Evolutionary conservation across 2,113 vertebrate genomes (phyloP).

Genomic region (Pyxicephalus adspersus): DNA sequence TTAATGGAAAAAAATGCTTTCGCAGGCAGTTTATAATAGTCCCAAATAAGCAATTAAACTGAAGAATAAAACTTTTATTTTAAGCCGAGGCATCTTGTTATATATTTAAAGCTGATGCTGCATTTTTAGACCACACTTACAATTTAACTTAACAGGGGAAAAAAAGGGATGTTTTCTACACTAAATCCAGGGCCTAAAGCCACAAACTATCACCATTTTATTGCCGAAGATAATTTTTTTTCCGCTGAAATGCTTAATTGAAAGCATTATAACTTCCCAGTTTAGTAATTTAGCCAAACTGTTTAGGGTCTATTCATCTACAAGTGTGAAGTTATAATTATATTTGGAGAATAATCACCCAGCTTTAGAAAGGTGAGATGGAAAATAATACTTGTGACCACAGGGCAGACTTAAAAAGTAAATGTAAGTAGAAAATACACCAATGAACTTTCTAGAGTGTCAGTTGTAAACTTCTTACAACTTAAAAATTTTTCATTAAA

Average conservation of each 20-base stretch:
- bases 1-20: conserved; percentile 57
- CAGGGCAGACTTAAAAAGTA: conserved; percentile 36
- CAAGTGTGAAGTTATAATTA: conserved; percentile 61
- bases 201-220: conserved; percentile 65
- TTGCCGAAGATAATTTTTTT: conserved; percentile 62
- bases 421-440: conserved; percentile 31
- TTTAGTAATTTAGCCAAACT: conserved; percentile 67
- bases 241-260: conserved; percentile 69
- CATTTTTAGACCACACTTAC: conserved; percentile 68
- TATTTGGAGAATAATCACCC: conserved; percentile 59
- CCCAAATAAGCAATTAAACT: conserved; percentile 73
- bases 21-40: conserved; percentile 68
- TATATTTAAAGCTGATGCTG: conserved; percentile 70
- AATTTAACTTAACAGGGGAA: conserved; percentile 70
- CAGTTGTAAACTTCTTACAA: conserved; percentile 17
- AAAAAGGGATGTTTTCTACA: conserved; percentile 61
- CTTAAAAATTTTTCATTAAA: neutral
- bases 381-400: conserved; percentile 54
- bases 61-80: conserved; percentile 71
- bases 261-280: conserved; percentile 61
- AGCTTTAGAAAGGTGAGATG: conserved; percentile 61
- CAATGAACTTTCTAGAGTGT: conserved; percentile 7
- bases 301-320: conserved; percentile 61
- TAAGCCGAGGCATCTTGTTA: conserved; percentile 73
- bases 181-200: conserved; percentile 66